Percentiles rank a stretch among this genome's conserved stretches.
These are phyloP conservation scores for Choloepus hoffmanni DNA, from an alignment of 2,113 vertebrate species.

Conservation along the genomic window DNA sequence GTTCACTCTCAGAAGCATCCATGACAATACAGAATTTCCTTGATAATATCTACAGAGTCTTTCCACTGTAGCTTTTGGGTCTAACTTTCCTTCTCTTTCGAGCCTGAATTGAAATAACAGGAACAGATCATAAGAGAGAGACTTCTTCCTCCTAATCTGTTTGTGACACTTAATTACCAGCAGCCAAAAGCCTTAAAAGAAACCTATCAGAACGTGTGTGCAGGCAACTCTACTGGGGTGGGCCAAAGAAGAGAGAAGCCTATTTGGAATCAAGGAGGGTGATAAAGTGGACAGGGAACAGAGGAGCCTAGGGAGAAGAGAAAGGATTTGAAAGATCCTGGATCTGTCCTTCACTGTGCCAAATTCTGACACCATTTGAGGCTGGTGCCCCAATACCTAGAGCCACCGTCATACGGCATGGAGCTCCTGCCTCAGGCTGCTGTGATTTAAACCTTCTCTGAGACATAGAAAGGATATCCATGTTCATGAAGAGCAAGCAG, in stretches of 20 bases:
- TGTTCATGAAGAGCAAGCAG: too few relatives aligned
- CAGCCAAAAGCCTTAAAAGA: background rate
- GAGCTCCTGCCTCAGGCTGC: background rate
- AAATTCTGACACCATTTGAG: background rate
- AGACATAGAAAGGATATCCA: too few relatives aligned
- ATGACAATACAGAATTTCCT: too few relatives aligned
- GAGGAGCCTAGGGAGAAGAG: background rate
- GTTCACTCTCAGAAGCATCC: too few relatives aligned
- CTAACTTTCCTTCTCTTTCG: too few relatives aligned
- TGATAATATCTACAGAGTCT: too few relatives aligned
- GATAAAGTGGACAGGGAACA: background rate
- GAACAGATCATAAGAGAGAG: background rate
- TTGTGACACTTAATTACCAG: background rate
- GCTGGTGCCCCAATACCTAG: background rate
- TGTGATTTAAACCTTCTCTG: too few relatives aligned
- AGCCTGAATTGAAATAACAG: background rate
- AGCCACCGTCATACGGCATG: background rate
- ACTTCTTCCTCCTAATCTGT: background rate
- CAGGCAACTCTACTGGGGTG: background rate
- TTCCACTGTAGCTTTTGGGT: too few relatives aligned
- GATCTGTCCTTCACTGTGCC: background rate
- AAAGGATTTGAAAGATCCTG: background rate
- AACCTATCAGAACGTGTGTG: background rate
- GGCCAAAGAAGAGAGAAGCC: background rate
- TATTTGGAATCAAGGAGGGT: background rate